Base-by-base conservation (phyloP, 1,140 invertebrate genomes). In the Leptinotarsa undecemlineata region DNA sequence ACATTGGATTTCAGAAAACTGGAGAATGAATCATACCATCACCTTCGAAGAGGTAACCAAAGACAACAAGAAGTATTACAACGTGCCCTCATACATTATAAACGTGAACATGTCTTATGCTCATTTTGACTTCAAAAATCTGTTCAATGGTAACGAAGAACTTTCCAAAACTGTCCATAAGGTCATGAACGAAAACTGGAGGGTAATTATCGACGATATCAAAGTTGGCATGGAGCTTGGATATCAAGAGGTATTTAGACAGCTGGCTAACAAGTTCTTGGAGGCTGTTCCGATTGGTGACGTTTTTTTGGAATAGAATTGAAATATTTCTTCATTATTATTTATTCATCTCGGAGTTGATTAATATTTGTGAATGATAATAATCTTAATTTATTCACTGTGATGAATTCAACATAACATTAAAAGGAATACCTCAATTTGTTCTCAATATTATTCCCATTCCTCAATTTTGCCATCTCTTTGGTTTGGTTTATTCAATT, bases 151-250 rank as follows among this genome's bases (percentile, higher is more conserved):
- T 3, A 84, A 87, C 75, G 83, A 84, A 78, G 74, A 81, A 11
- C 70, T 87, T 13, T 85, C 82, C 11, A 82, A 83, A 48, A 81
- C 79, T 63, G 82, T 87, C 81, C 86, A 86, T 74, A 77, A 75
- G 33, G 85, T 87, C 74, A 72, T 87, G 33, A 87, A 87, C 71
- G 84, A 87, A 66, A 87, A 87, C 75, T 87, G 86, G 86, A 51
- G 64, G 47, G 76, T 79, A 3, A 78, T 87, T 5, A 83, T 84
- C 48, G 71, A 79, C 33, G 87, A 87, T 68, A 72, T 87, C 17
- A 81, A 81, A 48, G 17, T 78, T 79, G 3, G 48, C n/a, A 57
- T 74, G 17, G 62, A 71, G 11, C 64, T 70, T 14, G 42, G 21
- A 11, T 79, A 71, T 60, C 48, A 60, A 17, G 42, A 62, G 15